phyloP scores from a whole-genome alignment of 2,113 vertebrate genomes.

The Mormoops blainvillei region DNA sequence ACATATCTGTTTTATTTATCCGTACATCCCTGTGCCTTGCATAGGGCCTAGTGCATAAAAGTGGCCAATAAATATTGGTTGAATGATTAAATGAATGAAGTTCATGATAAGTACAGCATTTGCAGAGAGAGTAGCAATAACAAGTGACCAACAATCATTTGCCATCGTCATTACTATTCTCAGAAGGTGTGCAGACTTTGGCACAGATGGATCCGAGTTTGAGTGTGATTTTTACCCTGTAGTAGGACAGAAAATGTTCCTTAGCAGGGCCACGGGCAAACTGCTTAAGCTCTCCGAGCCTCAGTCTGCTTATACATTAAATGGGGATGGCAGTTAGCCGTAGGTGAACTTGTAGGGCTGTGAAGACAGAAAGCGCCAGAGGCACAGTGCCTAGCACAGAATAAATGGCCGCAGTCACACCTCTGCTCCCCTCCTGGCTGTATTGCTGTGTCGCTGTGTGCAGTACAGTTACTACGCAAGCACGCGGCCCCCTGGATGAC shows the following conservation, averaged over 20 bases:
- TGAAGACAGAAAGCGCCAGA: neutral
- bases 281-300: neutral
- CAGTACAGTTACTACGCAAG: neutral
- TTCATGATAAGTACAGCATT: neutral
- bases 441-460: neutral
- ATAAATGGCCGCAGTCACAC: accelerated
- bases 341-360: neutral
- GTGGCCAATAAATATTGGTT: neutral
- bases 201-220: neutral
- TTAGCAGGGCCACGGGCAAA: neutral
- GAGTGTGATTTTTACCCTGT: neutral
- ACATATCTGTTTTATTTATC: neutral
- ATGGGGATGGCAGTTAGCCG: neutral
- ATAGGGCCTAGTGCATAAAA: neutral
- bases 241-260: neutral
- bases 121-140: neutral
- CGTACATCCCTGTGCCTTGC: neutral
- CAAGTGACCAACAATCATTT: neutral
- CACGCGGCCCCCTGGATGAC: accelerated
- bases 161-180: neutral
- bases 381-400: too few species aligned
- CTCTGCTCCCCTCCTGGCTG: neutral
- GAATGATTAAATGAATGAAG: neutral
- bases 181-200: neutral
- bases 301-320: neutral